phyloP scores from a whole-genome alignment of 1,140 invertebrate genomes.

The Aphelenchoides avenae region DNA sequence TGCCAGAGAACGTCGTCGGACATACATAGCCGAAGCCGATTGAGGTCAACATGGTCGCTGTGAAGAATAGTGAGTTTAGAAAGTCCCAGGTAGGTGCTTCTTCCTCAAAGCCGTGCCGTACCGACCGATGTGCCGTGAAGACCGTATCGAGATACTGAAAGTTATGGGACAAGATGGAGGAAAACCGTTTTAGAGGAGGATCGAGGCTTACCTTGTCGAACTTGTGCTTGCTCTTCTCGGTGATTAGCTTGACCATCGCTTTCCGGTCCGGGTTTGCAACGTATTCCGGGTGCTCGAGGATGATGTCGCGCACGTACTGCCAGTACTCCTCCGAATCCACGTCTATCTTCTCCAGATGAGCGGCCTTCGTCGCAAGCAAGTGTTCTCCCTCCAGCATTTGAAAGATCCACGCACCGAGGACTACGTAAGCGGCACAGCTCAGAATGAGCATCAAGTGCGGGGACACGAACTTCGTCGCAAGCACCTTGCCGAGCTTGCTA shows the following conservation, averaged over 20 bases:
- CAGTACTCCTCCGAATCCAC: constrained; percentile 36
- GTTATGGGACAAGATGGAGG: constrained; percentile 9
- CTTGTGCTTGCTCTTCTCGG: constrained; percentile 18
- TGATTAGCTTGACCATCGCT: constrained; percentile 20
- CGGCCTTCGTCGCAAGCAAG: constrained; percentile 43
- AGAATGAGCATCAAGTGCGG: constrained; percentile 49
- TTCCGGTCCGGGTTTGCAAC: constrained; percentile 8
- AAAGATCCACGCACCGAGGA: constrained; percentile 50
- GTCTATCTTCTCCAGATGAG: constrained; percentile 33
- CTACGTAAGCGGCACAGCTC: constrained; percentile 41
- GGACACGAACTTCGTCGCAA: constrained; percentile 34
- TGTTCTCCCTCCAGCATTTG: constrained; percentile 47
- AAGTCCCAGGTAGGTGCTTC: constrained; percentile 50
- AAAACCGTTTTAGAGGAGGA: constrained; percentile 15
- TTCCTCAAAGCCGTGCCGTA: constrained; percentile 56
- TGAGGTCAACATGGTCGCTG: constrained; percentile 57
- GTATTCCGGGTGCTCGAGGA: constrained; percentile 24
- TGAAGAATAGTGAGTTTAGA: constrained; percentile 55
- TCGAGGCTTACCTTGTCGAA: constrained; percentile 29
- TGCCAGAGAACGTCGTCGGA: constrained; percentile 49
- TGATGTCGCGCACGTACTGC: constrained; percentile 36
- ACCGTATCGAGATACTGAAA: constrained; percentile 51
- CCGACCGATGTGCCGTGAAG: constrained; percentile 43
- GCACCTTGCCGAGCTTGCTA: constrained; percentile 17
- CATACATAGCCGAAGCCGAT: constrained; percentile 58